Evolutionary conservation across 2,888 invertebrate species (phyloP), one percentile per base, ranked within the genome.

Genomic region (Drosophila peninsularis): DNA sequence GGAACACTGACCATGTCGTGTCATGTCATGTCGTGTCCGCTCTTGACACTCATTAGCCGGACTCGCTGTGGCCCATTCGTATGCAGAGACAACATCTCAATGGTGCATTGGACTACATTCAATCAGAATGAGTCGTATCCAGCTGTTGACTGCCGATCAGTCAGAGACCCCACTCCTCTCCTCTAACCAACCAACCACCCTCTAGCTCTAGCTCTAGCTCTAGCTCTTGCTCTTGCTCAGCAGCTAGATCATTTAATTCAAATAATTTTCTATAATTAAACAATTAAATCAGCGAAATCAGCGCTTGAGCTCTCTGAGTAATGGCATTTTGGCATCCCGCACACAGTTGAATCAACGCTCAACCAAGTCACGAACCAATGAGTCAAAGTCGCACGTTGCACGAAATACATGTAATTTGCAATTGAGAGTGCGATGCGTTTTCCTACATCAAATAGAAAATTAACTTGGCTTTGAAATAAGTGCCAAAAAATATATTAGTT

Each of bases 231-330:
- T 30, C 27, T 30, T 30, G 27, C 27, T 30, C 27, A 42, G 9
- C 17, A 19, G 47, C 47, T 47, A n/a, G 27, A 62, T 66, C 61
- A 45, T 62, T 67, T 61, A 70, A 75, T 83, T 80, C 77, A 78
- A 83, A 81, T 83, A 75, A 88, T 85, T 83, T 78, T 68, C 75
- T 70, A 78, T 86, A 88, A 85, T 86, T 88, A 83, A 83, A 88
- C 75, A 79, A 88, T 85, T 83, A 88, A 71, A 77, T 88, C 64
- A 61, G 69, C 60, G 50, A 68, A 71, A 70, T 71, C 60, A 70
- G 60, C 64, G 47, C 53, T 36, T 37, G 30, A 39, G 44, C 53
- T 71, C 47, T 76, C 63, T 75, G 65, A 80, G 60, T 78, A 82
- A 82, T 64, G 54, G 32, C 62, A 74, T 57, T 58, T 73, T 30